Conservation (phyloP, 37 sponge, comb jelly and placozoan genomes). For the Geodia barretti region DNA sequence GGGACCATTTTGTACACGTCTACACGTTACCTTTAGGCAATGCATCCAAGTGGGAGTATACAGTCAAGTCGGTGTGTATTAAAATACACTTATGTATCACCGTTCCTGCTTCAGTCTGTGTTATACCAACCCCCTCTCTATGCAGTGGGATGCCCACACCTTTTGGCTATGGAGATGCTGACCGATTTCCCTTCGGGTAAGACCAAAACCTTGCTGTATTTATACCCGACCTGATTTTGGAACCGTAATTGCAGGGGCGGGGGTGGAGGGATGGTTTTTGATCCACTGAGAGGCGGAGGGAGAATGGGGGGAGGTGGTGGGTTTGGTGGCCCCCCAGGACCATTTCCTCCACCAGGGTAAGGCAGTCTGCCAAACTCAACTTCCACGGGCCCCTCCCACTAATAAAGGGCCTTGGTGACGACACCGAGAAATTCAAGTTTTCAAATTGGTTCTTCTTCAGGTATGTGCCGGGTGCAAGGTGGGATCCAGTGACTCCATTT, state of each 20-base stretch:
- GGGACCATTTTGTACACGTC: no score
- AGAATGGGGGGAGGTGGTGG: slow-evolving; percentile 11
- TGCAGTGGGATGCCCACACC: slow-evolving; percentile 25
- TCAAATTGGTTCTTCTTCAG: background rate
- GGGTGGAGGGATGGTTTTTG: slow-evolving; percentile 76
- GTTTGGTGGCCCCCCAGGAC: slow-evolving; percentile 23
- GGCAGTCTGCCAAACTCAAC: background rate
- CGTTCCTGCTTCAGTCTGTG: background rate
- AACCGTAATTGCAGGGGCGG: slow-evolving; percentile 3
- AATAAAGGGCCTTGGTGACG: no score
- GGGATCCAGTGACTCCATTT: slow-evolving; percentile 63
- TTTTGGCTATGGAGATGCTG: slow-evolving; percentile 48
- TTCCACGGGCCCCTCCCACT: background rate
- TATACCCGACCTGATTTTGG: background rate
- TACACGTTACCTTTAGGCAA: no score
- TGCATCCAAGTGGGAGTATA: no score
- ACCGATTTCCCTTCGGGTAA: slow-evolving; percentile 44
- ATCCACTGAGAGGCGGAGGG: slow-evolving; percentile 62
- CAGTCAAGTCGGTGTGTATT: no score
- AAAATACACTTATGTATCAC: no score
- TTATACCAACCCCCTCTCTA: background rate
- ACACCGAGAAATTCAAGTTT: no score
- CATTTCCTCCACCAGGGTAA: slow-evolving; percentile 34
- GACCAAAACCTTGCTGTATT: background rate
- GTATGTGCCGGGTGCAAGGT: slow-evolving; percentile 64